Conservation (phyloP, 1,140 invertebrate species). For the Drosophila suzukii region DNA sequence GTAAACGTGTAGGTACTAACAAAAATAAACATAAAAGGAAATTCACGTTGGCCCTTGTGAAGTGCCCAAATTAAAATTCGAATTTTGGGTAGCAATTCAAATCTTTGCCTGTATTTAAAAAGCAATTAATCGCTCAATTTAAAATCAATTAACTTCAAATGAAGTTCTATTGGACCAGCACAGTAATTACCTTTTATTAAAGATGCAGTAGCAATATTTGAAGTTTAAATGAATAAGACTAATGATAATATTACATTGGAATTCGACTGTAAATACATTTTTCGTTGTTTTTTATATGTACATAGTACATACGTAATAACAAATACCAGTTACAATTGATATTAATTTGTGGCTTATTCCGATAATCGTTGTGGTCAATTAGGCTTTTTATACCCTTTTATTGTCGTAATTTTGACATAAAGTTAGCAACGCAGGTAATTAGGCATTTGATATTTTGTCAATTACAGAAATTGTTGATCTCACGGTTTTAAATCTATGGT, state of each 20-base stretch:
- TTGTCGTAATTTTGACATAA: background rate
- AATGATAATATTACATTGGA: too few species aligned
- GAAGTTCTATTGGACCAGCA: background rate
- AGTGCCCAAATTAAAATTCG: conserved; percentile 31
- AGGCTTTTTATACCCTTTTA: background rate
- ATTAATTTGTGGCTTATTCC: background rate
- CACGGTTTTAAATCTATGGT: background rate
- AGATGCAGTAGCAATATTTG: too few species aligned
- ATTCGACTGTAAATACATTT: too few species aligned
- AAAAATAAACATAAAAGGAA: conserved; percentile 47
- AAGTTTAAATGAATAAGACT: too few species aligned
- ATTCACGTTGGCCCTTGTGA: conserved; percentile 18
- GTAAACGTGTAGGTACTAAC: conserved; percentile 7
- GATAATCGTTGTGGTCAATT: conserved; percentile 3
- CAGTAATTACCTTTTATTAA: background rate
- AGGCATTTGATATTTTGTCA: too few species aligned
- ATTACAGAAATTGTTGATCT: background rate
- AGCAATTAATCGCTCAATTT: conserved; percentile 26
- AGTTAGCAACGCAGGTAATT: background rate
- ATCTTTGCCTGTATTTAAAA: conserved; percentile 3
- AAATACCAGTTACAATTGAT: conserved; percentile 2
- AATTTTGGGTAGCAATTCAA: conserved; percentile 19
- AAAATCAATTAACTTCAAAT: conserved; percentile 14
- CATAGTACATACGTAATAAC: too few species aligned
- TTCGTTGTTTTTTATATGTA: background rate